A percentile compares a stretch with the other conserved stretches of the same genome.
Conservation (phyloP, 2,888 invertebrate species). For the Drosophila birchii region DNA sequence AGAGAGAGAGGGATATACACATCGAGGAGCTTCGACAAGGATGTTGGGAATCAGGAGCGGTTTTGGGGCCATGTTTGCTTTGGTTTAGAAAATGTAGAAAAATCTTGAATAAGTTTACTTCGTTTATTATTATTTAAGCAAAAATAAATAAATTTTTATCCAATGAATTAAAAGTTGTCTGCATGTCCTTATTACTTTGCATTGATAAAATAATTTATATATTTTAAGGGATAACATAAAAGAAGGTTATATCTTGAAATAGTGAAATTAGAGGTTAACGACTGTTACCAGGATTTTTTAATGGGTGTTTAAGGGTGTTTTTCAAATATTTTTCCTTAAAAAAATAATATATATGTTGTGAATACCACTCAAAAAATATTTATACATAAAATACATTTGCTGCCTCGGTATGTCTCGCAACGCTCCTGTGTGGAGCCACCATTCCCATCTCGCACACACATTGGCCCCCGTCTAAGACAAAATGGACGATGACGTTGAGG, state of each 20-base stretch:
- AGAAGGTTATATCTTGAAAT: too few relatives aligned
- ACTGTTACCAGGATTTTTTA: too few relatives aligned
- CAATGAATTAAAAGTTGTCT: too few relatives aligned
- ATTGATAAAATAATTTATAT: too few relatives aligned
- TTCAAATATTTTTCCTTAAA: too few relatives aligned
- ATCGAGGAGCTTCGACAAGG: slow-evolving; percentile 22
- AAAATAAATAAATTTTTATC: too few relatives aligned
- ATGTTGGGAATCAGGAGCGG: slow-evolving; percentile 31
- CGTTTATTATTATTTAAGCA: neutral
- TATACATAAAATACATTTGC: neutral
- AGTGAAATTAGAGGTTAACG: too few relatives aligned
- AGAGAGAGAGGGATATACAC: slow-evolving; percentile 22
- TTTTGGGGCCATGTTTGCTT: neutral
- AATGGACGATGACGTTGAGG: slow-evolving; percentile 47
- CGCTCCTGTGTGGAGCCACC: slow-evolving; percentile 21
- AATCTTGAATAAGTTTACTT: neutral
- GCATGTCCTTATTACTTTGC: too few relatives aligned
- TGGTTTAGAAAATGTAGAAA: neutral
- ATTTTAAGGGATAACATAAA: too few relatives aligned
- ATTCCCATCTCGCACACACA: slow-evolving; percentile 17
- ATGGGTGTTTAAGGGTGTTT: too few relatives aligned
- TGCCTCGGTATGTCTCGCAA: neutral
- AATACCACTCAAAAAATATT: neutral
- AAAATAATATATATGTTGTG: too few relatives aligned
- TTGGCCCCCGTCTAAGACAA: slow-evolving; percentile 67